phyloP scores from a whole-genome alignment of 2,113 vertebrate genomes.

The Panurus biarmicus region DNA sequence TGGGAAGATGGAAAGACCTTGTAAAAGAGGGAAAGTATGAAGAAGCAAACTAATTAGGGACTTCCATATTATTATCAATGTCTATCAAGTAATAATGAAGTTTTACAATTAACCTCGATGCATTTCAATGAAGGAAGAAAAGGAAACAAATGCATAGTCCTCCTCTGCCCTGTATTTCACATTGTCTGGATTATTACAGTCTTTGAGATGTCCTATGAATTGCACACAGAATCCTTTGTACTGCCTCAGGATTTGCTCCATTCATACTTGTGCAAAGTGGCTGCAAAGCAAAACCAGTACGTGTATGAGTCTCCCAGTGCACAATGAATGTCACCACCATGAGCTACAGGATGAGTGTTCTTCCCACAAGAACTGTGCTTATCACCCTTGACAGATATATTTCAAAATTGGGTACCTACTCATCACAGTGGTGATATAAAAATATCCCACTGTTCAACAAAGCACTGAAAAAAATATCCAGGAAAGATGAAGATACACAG shows the following conservation, averaged over 20 bases:
- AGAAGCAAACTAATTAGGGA: not conserved
- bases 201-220: not conserved
- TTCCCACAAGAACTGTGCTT: not conserved
- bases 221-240: not conserved
- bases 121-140: not conserved
- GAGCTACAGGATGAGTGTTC: not conserved
- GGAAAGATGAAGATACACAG: not conserved
- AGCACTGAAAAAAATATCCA: not conserved
- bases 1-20: not conserved
- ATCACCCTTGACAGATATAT: not conserved
- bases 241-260: not conserved
- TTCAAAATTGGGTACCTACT: not conserved
- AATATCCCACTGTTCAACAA: constrained; percentile 5
- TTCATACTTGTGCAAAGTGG: not conserved
- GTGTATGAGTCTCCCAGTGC: not conserved
- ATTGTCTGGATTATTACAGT: not conserved
- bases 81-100: not conserved
- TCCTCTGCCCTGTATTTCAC: not conserved
- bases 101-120: not conserved
- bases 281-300: not conserved
- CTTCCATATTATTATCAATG: not conserved
- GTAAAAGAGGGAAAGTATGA: not conserved
- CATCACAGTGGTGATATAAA: not conserved
- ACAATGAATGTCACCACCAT: not conserved
- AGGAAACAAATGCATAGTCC: not conserved